These are phyloP conservation scores for Hoplias malabaricus DNA, from an alignment of 2,113 vertebrate genomes.

Conservation along the genomic window DNA sequence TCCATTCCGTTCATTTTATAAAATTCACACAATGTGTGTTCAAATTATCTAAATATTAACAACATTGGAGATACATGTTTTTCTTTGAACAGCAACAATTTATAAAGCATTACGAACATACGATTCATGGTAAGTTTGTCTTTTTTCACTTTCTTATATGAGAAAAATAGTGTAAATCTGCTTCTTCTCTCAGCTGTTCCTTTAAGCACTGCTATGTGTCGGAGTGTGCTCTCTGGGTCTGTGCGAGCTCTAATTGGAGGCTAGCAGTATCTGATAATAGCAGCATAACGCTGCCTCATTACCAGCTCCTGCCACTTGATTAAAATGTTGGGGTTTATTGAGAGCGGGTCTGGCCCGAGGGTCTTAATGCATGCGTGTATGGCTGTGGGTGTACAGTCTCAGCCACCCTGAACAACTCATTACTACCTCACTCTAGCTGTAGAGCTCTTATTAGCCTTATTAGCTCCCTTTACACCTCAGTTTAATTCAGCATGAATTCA, in stretches of 20 bases:
- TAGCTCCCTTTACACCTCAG: neutral
- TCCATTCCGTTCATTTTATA: too few relatives aligned
- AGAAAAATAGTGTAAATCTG: too few relatives aligned
- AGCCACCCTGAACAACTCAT: constrained; percentile 19
- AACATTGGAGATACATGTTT: too few relatives aligned
- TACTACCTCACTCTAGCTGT: constrained; percentile 1
- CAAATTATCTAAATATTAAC: too few relatives aligned
- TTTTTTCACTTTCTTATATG: too few relatives aligned
- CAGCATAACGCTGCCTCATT: constrained; percentile 74
- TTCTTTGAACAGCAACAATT: too few relatives aligned
- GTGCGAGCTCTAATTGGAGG: constrained; percentile 74
- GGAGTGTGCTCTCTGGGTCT: constrained; percentile 55
- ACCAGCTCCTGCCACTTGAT: constrained; percentile 75
- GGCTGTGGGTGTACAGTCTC: constrained; percentile 22
- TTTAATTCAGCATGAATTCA: constrained; percentile 17
- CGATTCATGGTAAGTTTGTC: too few relatives aligned
- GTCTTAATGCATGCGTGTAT: constrained; percentile 41
- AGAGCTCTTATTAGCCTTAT: neutral
- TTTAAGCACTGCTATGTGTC: constrained; percentile 14
- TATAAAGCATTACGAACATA: too few relatives aligned
- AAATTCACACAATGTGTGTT: too few relatives aligned
- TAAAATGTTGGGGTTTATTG: constrained; percentile 75
- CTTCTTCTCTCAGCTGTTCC: neutral
- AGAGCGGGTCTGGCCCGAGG: constrained; percentile 40
- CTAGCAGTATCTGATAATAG: constrained; percentile 73